These are phyloP conservation scores for Lepidostoma basale DNA, from an alignment of 1,140 invertebrate genomes.

Conservation along the genomic window DNA sequence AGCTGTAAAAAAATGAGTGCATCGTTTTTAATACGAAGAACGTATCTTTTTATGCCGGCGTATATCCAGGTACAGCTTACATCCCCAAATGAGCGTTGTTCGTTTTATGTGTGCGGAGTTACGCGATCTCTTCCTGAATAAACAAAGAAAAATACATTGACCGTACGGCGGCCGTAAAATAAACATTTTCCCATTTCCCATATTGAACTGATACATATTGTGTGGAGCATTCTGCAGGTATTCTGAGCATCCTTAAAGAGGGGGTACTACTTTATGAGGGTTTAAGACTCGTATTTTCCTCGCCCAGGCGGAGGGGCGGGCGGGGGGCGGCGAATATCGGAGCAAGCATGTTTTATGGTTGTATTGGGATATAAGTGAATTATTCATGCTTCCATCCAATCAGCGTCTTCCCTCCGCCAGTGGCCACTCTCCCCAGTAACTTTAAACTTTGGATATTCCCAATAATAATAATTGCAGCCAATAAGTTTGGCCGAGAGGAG, in stretches of 20 bases:
- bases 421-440: conserved; percentile 21
- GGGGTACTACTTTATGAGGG: conserved; percentile 40
- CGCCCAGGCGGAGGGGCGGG: not conserved
- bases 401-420: conserved; percentile 28
- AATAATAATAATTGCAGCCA: conserved; percentile 19
- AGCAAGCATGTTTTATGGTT: conserved; percentile 40
- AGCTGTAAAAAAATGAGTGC: no score
- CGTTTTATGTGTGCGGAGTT: conserved; percentile 14
- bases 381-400: conserved; percentile 46
- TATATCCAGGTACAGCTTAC: not conserved
- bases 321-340: not conserved
- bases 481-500: conserved; percentile 1
- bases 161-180: conserved; percentile 9
- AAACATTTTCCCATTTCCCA: conserved; percentile 27
- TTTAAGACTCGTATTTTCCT: conserved; percentile 40
- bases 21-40: no score
- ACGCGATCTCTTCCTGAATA: conserved; percentile 23
- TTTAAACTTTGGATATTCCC: conserved; percentile 44
- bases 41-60: not conserved
- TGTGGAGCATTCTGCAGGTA: conserved; percentile 33
- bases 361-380: conserved; percentile 45
- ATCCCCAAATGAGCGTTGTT: conserved; percentile 4
- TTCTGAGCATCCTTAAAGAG: conserved; percentile 26
- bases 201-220: conserved; percentile 27
- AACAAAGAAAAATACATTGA: conserved; percentile 27